Conservation (phyloP, 2,888 invertebrate species). For the Mesorhabditis sp. region DNA sequence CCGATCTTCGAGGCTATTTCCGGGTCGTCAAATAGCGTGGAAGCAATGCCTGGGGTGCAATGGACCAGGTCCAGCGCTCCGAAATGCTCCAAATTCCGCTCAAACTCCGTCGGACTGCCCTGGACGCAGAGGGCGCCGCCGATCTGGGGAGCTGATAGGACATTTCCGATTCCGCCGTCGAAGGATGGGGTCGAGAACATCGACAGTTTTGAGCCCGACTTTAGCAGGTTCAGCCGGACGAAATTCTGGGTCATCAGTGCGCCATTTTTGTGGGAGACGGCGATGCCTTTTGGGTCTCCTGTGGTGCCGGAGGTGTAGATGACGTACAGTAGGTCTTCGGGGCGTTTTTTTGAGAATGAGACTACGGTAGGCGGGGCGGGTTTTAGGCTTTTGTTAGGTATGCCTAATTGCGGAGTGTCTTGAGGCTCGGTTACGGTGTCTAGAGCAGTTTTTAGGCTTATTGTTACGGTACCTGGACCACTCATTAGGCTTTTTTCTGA, state of each 20-base stretch:
- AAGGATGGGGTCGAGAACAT: not conserved
- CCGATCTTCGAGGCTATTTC: not conserved
- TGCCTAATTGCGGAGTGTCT: too few species aligned
- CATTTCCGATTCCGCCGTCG: not conserved
- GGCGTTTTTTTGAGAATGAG: too few species aligned
- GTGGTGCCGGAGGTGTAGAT: constrained; percentile 56
- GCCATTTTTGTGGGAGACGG: constrained; percentile 21
- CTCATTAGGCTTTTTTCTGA: too few species aligned
- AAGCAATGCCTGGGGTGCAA: not conserved
- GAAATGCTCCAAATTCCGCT: not conserved
- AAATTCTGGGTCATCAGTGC: not conserved
- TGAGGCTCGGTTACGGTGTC: too few species aligned
- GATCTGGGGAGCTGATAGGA: not conserved
- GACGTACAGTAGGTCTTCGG: constrained; percentile 38
- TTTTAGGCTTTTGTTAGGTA: not conserved
- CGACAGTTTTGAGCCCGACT: not conserved
- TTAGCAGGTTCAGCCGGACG: not conserved
- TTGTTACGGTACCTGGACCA: too few species aligned
- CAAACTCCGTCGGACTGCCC: too few species aligned
- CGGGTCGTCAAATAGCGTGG: not conserved
- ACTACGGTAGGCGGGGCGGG: not conserved
- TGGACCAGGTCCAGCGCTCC: not conserved
- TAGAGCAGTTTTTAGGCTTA: too few species aligned
- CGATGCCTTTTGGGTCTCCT: constrained; percentile 49
- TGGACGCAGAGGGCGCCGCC: not conserved